These are phyloP conservation scores for Menidia menidia DNA, from an alignment of 2,797 vertebrate genomes.

Conservation along the genomic window DNA sequence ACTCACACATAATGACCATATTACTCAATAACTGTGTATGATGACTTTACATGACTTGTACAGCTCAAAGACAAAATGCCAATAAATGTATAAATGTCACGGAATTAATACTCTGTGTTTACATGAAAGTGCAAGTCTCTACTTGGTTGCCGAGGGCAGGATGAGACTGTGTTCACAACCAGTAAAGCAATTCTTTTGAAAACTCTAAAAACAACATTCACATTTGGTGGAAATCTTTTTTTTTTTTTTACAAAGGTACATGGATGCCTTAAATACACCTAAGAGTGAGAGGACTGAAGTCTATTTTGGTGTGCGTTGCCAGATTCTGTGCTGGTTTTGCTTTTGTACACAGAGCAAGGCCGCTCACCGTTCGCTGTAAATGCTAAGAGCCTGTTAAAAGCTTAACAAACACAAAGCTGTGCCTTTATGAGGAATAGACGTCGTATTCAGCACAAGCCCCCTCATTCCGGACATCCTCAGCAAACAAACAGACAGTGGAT, in stretches of 20 bases:
- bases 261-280: neutral
- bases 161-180: neutral
- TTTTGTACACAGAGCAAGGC: constrained; percentile 43
- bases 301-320: constrained; percentile 19
- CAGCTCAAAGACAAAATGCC: neutral
- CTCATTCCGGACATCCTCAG: constrained; percentile 77
- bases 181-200: neutral
- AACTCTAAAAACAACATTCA: neutral
- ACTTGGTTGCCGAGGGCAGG: constrained; percentile 1
- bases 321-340: constrained; percentile 38
- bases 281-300: neutral
- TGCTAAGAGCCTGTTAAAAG: constrained; percentile 86
- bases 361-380: constrained; percentile 31
- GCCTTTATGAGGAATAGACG: constrained; percentile 74
- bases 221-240: neutral
- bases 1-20: neutral
- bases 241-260: neutral
- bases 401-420: constrained; percentile 81
- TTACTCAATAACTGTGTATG: neutral
- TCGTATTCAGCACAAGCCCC: constrained; percentile 62
- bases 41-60: neutral
- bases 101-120: constrained; percentile 10
- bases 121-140: constrained; percentile 28
- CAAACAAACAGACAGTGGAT: constrained; percentile 76
- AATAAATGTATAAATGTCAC: constrained; percentile 34